phyloP scores from a whole-genome alignment of 2,797 vertebrate species.

The Tenualosa ilisha region DNA sequence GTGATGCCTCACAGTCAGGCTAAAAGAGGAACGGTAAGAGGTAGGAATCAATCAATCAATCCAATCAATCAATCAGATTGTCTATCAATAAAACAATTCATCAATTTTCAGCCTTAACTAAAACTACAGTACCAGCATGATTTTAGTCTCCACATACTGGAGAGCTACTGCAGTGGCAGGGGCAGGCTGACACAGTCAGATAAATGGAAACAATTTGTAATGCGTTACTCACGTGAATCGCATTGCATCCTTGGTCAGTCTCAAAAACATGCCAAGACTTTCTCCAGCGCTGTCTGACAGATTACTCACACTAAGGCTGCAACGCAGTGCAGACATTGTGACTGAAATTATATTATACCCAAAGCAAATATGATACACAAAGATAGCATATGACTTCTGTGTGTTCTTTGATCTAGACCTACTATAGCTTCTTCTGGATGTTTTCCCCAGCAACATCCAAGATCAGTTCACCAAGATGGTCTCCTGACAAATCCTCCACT shows the following conservation, averaged over 20 bases:
- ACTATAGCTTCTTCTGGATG: slow-evolving; percentile 18
- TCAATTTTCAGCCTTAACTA: background rate
- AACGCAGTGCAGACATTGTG: background rate
- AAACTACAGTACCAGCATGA: background rate
- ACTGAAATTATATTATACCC: background rate
- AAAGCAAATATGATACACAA: too few relatives aligned
- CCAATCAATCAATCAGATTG: background rate
- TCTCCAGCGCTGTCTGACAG: background rate
- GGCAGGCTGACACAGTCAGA: background rate
- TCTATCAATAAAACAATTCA: background rate
- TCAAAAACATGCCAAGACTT: background rate
- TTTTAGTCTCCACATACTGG: background rate
- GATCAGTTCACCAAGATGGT: slow-evolving; percentile 31
- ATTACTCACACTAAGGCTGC: background rate
- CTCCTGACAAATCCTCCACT: slow-evolving; percentile 28
- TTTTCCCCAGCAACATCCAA: slow-evolving; percentile 36
- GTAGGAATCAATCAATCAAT: background rate
- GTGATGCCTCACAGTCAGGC: background rate
- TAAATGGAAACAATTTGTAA: background rate
- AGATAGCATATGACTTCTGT: background rate
- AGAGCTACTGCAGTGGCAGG: background rate
- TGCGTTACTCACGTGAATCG: background rate
- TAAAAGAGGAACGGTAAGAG: background rate
- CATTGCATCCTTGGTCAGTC: background rate
- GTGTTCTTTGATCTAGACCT: background rate